Evolutionary conservation across 2,113 vertebrate species (phyloP), one percentile per base, ranked within the genome.

Genomic region (Etia nguti): DNA sequence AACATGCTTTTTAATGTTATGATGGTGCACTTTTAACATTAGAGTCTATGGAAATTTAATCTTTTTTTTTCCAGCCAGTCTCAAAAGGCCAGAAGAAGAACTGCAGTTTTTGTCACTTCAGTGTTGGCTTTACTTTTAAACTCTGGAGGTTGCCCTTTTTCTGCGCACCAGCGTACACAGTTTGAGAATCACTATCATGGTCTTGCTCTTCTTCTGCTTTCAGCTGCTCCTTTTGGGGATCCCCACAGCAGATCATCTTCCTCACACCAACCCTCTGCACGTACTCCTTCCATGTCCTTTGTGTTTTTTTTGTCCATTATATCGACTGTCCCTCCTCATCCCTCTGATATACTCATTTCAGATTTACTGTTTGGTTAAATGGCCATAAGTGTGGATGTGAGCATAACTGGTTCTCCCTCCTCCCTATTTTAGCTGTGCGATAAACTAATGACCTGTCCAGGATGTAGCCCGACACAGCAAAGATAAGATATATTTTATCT

Each of bases 271-370:
- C 13, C 62, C 22, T 73, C 65, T 73, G 38, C 38, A 46, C 16
- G 43, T 46, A 43, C 22, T 26, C 65, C 38, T 73, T 26, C 38
- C 65, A 24, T 73, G 38, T 43, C 22, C n/a, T 46, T 4, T 73
- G 65, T 73, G 68, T 16, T 5, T 22, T 46, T 0, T 15, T 1
- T 70, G 36, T 24, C 62, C 62, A 43, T 22, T 70, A 70, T 68
- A 24, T 70, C 2, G 4, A 43, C 12, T 10, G 36, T 70, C 8
- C n/a, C 20, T 38, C 10, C 0, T 0, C 0, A 0, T n/a, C 18
- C 31, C 36, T 68, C 62, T 68, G n/a, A 68, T 41, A 24, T 1
- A 68, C 4, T 68, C 1, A 24, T 24, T 68, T 41, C 34, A 41
- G 20, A 41, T 41, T 26, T 50, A 12, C 43, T n/a, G 43, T 75